Conservation (phyloP, 2,797 vertebrate genomes). For the Distichodus sexfasciatus region DNA sequence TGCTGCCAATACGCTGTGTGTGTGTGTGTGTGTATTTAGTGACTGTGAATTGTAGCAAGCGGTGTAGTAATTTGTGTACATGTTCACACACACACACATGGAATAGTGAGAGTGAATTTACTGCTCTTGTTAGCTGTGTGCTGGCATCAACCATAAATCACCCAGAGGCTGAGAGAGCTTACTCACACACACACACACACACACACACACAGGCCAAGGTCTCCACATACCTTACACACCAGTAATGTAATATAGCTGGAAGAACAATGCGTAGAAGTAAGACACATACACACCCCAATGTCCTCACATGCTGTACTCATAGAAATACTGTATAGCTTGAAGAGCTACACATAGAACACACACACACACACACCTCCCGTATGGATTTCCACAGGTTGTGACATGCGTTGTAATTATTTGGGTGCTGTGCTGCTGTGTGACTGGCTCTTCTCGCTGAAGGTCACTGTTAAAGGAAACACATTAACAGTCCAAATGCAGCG, state of each 20-base stretch:
- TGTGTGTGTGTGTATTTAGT: neutral
- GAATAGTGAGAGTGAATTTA: constrained; percentile 57
- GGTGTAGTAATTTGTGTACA: neutral
- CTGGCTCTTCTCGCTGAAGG: neutral
- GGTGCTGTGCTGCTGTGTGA: neutral
- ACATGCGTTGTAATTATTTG: neutral
- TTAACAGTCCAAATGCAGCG: neutral
- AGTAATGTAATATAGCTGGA: neutral
- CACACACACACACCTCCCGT: too few relatives aligned
- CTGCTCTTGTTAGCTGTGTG: constrained; percentile 63
- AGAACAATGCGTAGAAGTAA: neutral
- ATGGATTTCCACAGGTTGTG: too few relatives aligned
- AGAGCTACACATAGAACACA: neutral
- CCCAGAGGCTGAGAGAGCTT: constrained; percentile 49
- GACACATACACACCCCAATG: constrained; percentile 16
- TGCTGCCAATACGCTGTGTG: too few relatives aligned
- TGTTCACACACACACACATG: constrained; percentile 37
- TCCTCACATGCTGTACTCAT: too few relatives aligned
- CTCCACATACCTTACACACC: neutral
- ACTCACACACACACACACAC: constrained; percentile 15
- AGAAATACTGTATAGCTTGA: too few relatives aligned
- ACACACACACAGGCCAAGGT: neutral
- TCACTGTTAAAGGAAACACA: neutral
- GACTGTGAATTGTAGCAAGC: neutral
- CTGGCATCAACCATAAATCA: constrained; percentile 69